Conservation (phyloP, 2,888 invertebrate genomes). For the Zele albiditarsus region DNA sequence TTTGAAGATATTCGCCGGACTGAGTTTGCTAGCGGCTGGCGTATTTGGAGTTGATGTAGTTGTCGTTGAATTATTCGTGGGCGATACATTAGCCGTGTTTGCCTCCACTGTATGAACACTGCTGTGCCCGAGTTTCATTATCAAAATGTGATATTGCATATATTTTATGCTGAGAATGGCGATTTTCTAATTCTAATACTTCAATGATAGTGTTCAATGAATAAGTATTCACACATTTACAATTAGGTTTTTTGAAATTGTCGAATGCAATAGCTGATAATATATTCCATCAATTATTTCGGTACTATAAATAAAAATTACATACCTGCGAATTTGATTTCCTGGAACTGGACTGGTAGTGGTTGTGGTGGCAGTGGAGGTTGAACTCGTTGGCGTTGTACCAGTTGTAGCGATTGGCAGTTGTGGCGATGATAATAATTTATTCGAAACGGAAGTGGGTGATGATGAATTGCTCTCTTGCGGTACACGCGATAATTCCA, state of each 20-base stretch:
- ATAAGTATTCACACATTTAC: neutral
- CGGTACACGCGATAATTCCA: conserved; percentile 69
- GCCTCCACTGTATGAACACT: conserved; percentile 68
- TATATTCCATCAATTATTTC: neutral
- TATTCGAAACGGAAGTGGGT: conserved; percentile 64
- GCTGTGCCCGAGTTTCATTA: conserved; percentile 56
- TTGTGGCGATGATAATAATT: conserved; percentile 58
- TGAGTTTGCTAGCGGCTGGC: conserved; percentile 80
- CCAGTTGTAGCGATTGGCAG: conserved; percentile 64
- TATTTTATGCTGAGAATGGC: conserved; percentile 32
- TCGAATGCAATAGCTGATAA: too few relatives aligned
- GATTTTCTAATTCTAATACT: neutral
- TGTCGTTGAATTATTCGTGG: conserved; percentile 70
- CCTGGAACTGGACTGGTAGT: conserved; percentile 74
- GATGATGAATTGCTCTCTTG: conserved; percentile 68
- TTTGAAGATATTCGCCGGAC: conserved; percentile 93
- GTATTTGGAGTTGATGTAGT: conserved; percentile 78
- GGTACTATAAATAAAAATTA: conserved; percentile 38
- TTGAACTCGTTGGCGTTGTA: conserved; percentile 75
- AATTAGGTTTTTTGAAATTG: neutral
- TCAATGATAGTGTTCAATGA: neutral
- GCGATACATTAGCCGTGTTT: conserved; percentile 63
- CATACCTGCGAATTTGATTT: conserved; percentile 71
- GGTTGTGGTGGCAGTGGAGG: conserved; percentile 69
- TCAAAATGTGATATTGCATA: conserved; percentile 53